Base-by-base conservation (phyloP, 2,113 vertebrate species). In the Bubo scandiacus region DNA sequence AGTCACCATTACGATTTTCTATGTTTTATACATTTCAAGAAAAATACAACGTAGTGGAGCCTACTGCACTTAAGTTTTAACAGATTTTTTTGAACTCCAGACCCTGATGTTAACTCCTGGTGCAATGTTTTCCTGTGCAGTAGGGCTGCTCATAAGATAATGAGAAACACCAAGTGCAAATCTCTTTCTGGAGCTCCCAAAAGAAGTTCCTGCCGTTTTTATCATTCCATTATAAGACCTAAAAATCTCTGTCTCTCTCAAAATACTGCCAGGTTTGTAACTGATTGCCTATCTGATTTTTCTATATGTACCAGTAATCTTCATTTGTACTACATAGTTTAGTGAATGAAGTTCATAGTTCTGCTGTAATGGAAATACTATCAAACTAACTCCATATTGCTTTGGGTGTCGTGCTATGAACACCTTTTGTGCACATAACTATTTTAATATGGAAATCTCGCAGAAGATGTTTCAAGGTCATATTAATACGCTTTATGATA, bases 211-310 rank as follows among this genome's bases (percentile, higher is more conserved):
- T 90, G 66, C 55, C 22, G 22, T 90, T 97, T 97, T 96, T 96
- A 98, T 97, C 97, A 98, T 98, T 98, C 97, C 98, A 98, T 94
- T 89, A 55, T 83, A 97, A 91, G 83, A 97, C 58, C 90, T 96
- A 89, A 95, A 95, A 93, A 86, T 97, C 86, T 94, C 85, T 57
- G 65, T 89, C 75, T 97, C 75, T 94, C 89, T 78, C 58, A 91
- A 97, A 98, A 97, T 98, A 98, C 98, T 98, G 98, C 98, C 98
- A 98, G 91, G 91, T 98, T 98, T 98, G 83, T 98, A 98, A 97
- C 52, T 83, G 86, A 96, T 61, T 97, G 95, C 92, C 86, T 97
- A 86, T 96, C 77, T 95, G 90, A 95, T 92, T 97, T 98, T 96
- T 98, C 97, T 98, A 93, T 98, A 94, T 71, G 62, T 94, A 92